Conservation (phyloP, 2,113 vertebrate genomes). For the Eurypyga helias region DNA sequence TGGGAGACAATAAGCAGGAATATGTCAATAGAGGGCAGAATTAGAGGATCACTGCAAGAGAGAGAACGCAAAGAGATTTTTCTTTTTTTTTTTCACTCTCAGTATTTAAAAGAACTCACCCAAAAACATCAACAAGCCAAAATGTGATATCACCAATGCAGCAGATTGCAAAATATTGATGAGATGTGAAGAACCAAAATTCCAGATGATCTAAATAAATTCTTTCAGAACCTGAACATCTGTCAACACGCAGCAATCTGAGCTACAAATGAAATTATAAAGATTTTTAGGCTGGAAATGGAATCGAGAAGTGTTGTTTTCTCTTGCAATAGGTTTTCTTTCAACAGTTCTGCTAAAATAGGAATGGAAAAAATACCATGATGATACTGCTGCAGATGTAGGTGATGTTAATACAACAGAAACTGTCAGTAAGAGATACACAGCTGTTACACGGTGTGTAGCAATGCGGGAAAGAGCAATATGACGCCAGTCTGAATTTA, state of each 20-base stretch:
- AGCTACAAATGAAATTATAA: constrained; percentile 1
- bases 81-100: background rate
- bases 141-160: background rate
- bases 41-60: constrained; percentile 5
- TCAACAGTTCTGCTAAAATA: background rate
- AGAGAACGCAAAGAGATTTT: constrained; percentile 34
- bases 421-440: background rate
- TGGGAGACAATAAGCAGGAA: constrained; percentile 59
- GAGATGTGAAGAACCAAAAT: background rate
- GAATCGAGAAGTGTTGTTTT: background rate
- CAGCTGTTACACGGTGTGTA: background rate
- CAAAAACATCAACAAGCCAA: background rate
- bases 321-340: constrained; percentile 12
- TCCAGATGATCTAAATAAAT: background rate
- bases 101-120: background rate
- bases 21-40: constrained; percentile 48
- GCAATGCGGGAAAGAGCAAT: background rate
- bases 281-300: background rate
- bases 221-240: background rate
- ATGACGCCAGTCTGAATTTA: background rate
- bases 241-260: background rate
- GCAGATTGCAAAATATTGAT: background rate
- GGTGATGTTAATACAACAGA: background rate
- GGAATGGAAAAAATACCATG: background rate
- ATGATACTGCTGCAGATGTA: background rate